Base-by-base conservation (phyloP, 2,113 vertebrate species). In the Podiceps cristatus region DNA sequence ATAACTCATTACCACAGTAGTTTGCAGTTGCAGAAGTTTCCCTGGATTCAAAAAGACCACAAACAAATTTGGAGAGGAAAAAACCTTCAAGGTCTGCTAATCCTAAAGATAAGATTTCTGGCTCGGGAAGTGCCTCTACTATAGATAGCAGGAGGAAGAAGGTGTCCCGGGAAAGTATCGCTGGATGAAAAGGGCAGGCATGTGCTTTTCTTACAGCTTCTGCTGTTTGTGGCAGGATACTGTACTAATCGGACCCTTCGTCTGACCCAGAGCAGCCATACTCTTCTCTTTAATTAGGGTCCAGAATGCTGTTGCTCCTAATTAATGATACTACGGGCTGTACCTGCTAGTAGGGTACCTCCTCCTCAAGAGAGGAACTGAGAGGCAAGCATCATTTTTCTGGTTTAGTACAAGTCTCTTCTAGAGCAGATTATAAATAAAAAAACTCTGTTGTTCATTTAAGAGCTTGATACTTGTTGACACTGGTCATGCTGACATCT, bases 81-180 rank as follows among this genome's bases (percentile, higher is more conserved):
- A 91, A 80, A 44, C 73, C n/a, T 91, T 91, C 94, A 91, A 93
- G 80, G 84, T 95, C 86, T 96, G 72, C 66, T 95, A 91, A 77
- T 91, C 55, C 76, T 87, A 40, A 96, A 95, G 94, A 84, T 93
- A 87, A 92, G 63, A 89, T 78, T 89, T 87, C 68, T 96, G 94
- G 47, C 89, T 95, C 55, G 91, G 93, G 83, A 94, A 91, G 56
- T 89, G 47, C 80, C 68, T 93, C 45, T 89, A 10, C 91, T 91
- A 45, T 86, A 90, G 95, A 92, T 86, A 92, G 86, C 82, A 84
- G 73, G 89, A 94, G 68, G 88, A 90, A 35, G 90, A 87, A 77
- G 64, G 83, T 95, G 86, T 84, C 86, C 74, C 67, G 75, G 60
- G 95, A 88, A 96, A 73, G 86, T 45, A 23, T 24, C 3, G 4